phyloP scores from a whole-genome alignment of 2,113 vertebrate genomes.

The Donacobius atricapilla region DNA sequence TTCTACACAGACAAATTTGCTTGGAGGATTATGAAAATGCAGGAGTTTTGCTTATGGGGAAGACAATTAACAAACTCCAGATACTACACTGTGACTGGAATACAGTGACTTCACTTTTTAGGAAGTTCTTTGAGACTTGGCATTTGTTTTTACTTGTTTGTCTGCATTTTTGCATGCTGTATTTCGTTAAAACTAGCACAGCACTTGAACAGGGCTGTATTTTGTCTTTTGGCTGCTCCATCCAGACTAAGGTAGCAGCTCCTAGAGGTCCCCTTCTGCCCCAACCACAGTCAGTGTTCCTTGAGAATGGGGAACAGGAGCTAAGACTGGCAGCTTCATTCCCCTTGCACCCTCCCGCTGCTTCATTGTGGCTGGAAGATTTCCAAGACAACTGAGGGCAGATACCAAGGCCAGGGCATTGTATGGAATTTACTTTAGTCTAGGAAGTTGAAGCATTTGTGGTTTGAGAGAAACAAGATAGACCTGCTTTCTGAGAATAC shows the following conservation, averaged over 20 bases:
- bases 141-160: neutral
- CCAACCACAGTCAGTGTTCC: neutral
- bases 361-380: neutral
- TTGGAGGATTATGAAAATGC: too few relatives aligned
- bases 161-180: neutral
- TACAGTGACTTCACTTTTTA: neutral
- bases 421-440: neutral
- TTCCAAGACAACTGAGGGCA: neutral
- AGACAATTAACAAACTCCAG: neutral
- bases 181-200: neutral
- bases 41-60: too few relatives aligned
- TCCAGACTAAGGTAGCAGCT: neutral
- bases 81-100: neutral
- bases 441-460: neutral
- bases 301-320: neutral
- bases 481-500: neutral
- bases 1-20: too few relatives aligned
- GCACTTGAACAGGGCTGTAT: neutral
- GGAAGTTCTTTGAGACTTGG: neutral
- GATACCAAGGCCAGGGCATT: neutral
- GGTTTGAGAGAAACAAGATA: neutral
- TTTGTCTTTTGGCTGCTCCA: neutral
- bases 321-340: neutral
- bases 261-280: neutral
- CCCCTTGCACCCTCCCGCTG: neutral